Percentiles rank a stretch among this genome's conserved stretches.
Evolutionary conservation across 2,888 invertebrate species (phyloP).

Genomic region (Dynastes tityus): DNA sequence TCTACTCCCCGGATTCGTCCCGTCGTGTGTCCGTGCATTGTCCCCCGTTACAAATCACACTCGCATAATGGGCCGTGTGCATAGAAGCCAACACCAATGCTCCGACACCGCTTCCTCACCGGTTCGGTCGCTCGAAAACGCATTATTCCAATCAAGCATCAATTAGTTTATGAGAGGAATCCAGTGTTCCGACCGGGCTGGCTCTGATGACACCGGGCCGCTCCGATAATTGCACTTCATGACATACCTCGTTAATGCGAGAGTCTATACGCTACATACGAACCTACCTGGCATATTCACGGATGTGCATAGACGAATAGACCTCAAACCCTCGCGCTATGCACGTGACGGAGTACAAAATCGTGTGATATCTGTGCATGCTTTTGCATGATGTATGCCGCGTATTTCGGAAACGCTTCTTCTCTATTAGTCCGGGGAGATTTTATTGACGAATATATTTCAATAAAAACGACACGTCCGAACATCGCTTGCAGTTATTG

Average conservation of each 20-base stretch:
- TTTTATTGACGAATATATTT: neutral
- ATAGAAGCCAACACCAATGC: neutral
- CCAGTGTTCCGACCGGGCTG: slow-evolving; percentile 52
- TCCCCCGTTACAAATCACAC: slow-evolving; percentile 28
- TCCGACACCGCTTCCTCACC: neutral
- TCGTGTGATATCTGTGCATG: neutral
- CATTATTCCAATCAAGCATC: slow-evolving; percentile 60
- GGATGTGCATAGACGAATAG: neutral
- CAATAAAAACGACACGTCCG: neutral
- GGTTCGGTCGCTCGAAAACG: slow-evolving; percentile 39
- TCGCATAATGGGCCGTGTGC: slow-evolving; percentile 22
- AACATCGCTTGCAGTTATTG: too few relatives aligned
- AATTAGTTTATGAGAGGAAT: slow-evolving; percentile 61
- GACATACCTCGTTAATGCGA: slow-evolving; percentile 47
- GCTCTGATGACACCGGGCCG: slow-evolving; percentile 52
- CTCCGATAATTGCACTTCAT: slow-evolving; percentile 57
- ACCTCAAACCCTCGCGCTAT: neutral
- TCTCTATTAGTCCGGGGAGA: neutral
- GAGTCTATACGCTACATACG: neutral
- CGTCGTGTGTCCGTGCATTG: neutral
- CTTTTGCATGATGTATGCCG: neutral
- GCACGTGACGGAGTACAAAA: neutral
- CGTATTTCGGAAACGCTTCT: neutral
- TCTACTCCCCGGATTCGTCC: neutral
- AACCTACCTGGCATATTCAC: neutral